Percentiles rank a stretch among this genome's conserved stretches.
Evolutionary conservation across 2,113 vertebrate species (phyloP).

Genomic region (Sylvietta virens): DNA sequence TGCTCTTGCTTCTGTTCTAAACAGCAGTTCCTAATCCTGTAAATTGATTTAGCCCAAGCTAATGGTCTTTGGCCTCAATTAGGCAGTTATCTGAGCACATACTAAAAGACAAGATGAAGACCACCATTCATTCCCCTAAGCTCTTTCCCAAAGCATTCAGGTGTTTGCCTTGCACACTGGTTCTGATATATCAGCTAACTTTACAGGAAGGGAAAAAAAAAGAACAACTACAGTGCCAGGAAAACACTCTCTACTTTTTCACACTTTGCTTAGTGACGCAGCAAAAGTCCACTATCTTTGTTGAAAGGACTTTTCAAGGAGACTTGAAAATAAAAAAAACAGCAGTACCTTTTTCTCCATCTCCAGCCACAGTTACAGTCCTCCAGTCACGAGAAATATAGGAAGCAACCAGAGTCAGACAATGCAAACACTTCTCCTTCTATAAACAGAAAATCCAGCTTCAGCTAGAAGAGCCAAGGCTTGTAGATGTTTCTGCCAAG

Average conservation of each 20-base stretch:
- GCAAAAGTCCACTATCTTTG: background rate
- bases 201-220: background rate
- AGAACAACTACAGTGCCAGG: background rate
- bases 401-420: background rate
- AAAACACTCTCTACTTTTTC: background rate
- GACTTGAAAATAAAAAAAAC: background rate
- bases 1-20: background rate
- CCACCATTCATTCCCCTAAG: background rate
- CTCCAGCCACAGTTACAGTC: background rate
- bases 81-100: background rate
- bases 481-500: background rate
- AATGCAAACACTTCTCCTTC: rapidly evolving
- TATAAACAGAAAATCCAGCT: background rate
- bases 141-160: background rate
- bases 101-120: background rate
- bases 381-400: background rate
- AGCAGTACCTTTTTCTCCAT: background rate
- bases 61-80: background rate
- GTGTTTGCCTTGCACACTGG: background rate
- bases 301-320: background rate
- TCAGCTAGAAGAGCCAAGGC: background rate
- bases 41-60: background rate
- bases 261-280: background rate
- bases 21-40: background rate
- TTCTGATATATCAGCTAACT: background rate